phyloP scores from a whole-genome alignment of 2,113 vertebrate species.

The Raphicerus campestris region DNA sequence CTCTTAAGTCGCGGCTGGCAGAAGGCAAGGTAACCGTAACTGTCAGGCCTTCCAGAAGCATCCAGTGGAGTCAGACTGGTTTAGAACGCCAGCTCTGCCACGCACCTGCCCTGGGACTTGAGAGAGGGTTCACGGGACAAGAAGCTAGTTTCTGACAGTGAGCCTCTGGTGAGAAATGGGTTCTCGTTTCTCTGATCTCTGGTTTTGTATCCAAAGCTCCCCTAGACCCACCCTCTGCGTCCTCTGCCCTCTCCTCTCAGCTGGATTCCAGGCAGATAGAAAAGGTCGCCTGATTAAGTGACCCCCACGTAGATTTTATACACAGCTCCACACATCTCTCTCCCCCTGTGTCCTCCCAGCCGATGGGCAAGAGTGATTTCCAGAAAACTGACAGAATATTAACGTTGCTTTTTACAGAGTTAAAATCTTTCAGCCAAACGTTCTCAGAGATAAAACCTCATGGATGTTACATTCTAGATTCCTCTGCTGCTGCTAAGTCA shows the following conservation, averaged over 20 bases:
- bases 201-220: background rate
- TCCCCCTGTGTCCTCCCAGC: no score
- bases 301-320: background rate
- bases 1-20: background rate
- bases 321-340: background rate
- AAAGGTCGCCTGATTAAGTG: background rate
- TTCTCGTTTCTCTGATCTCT: rapidly evolving
- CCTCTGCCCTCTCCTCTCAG: no score
- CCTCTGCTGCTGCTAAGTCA: background rate
- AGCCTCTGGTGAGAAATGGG: background rate
- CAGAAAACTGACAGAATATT: background rate
- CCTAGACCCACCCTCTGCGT: background rate
- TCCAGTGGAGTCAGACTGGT: background rate
- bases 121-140: rapidly evolving
- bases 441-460: background rate
- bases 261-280: background rate
- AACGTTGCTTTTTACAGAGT: background rate
- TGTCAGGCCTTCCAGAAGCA: background rate
- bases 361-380: background rate
- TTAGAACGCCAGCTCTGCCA: background rate
- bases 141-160: background rate
- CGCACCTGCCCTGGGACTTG: background rate
- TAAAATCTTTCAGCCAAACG: background rate
- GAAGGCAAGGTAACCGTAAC: background rate
- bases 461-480: background rate